These are phyloP conservation scores for Eupleurogrammus muticus DNA, from an alignment of 2,797 vertebrate genomes.

Conservation along the genomic window DNA sequence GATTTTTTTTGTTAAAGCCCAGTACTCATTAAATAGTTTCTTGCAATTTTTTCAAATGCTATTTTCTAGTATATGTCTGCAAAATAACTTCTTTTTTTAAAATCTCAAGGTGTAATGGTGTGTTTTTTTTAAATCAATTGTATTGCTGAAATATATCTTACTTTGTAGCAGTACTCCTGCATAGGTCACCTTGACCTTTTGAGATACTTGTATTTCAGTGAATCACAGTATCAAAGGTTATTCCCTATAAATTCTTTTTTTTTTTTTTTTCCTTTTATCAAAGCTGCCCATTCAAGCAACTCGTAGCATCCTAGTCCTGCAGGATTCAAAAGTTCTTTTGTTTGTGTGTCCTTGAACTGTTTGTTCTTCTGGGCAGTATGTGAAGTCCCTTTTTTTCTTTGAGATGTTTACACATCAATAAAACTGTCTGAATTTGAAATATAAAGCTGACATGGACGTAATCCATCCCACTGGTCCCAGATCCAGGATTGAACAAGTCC, in stretches of 20 bases:
- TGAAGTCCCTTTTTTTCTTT: constrained; percentile 76
- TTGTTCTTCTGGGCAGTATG: constrained; percentile 77
- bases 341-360: constrained; percentile 78
- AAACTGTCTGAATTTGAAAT: constrained; percentile 75
- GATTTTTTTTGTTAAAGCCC: background rate
- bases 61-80: background rate
- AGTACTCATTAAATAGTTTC: background rate
- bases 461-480: constrained; percentile 75
- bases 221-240: constrained; percentile 73
- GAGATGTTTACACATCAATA: constrained; percentile 85
- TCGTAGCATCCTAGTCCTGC: constrained; percentile 56
- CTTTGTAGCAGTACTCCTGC: constrained; percentile 44
- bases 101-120: background rate
- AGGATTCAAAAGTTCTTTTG: constrained; percentile 73
- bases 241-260: constrained; percentile 69
- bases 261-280: constrained; percentile 73
- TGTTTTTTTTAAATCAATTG: constrained; percentile 15
- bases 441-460: constrained; percentile 82
- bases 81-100: background rate
- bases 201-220: constrained; percentile 63
- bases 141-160: constrained; percentile 37
- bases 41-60: background rate
- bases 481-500: constrained; percentile 63
- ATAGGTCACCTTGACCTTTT: constrained; percentile 68
- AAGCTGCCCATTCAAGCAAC: constrained; percentile 70